Base-by-base conservation (phyloP, 2,113 vertebrate genomes). In the Carollia perspicillata region DNA sequence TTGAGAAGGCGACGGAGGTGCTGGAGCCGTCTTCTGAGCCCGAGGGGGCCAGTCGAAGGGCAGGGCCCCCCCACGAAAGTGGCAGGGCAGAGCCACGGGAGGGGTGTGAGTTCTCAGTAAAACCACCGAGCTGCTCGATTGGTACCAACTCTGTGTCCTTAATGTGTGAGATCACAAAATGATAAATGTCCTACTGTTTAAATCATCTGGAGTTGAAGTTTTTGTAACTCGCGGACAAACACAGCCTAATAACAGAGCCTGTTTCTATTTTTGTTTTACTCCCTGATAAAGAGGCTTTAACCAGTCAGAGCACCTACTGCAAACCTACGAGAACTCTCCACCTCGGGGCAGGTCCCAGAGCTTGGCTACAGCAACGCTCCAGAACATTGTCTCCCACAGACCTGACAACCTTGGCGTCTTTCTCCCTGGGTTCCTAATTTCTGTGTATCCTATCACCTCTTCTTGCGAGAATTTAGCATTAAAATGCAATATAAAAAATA, bases 401-500 rank as follows among this genome's bases (percentile, higher is more conserved):
- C 68, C 22, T 74, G 12, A 84, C 40, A 47, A 74, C 40, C 17
- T 80, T 58, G 44, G 30, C 30, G 49, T 94, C 42, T 81, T 91
- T 84, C 60, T 79, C 16, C 35, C 47, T 66, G 16, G 51, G 33
- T 71, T 68, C 55, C 6, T 81, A 55, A 69, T 68, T 80, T 90
- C 23, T 88, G n/a, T 84, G 55, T 47, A 88, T 22, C 28, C 26
- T 84, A n/a, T 33, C 60, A 94, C 40, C 51, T 40, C 77, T 75
- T 58, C 37, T 53, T 53, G 44, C 55, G 26, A 74, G 47, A 81
- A 40, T 55, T 47, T 75, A 22, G n/a, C 37, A 28, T 88, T 89
- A 78, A 93, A 92, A 63, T 89, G 12, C 11, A 89, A 37, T 63
- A 77, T n/a, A 60, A 95, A 91, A 87, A 55, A 75, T n/a, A 87